Percentiles rank a stretch among this genome's conserved stretches.
Evolutionary conservation across 2,888 invertebrate genomes (phyloP).

Genomic region (Phengaris arion): DNA sequence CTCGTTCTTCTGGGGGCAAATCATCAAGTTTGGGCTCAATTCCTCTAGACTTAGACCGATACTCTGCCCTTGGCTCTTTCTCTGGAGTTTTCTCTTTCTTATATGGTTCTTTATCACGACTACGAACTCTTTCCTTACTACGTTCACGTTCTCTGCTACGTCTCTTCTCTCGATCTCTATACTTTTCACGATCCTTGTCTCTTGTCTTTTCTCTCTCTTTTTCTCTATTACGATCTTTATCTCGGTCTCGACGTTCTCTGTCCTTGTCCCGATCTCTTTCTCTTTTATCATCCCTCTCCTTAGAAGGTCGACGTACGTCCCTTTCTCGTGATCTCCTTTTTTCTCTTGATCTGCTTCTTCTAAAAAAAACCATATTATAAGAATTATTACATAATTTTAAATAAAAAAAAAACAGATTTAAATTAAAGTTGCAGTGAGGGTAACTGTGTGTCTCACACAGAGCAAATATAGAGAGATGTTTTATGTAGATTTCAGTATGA

Average conservation of each 20-base stretch:
- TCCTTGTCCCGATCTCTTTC: slow-evolving; percentile 51
- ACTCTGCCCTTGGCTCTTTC: slow-evolving; percentile 58
- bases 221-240: slow-evolving; percentile 44
- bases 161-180: slow-evolving; percentile 52
- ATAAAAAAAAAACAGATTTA: too few relatives aligned
- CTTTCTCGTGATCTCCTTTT: slow-evolving; percentile 81
- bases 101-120: slow-evolving; percentile 47
- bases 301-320: slow-evolving; percentile 76
- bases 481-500: too few relatives aligned
- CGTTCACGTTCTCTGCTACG: slow-evolving; percentile 49
- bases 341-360: slow-evolving; percentile 69
- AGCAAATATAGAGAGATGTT: too few relatives aligned
- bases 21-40: slow-evolving; percentile 83
- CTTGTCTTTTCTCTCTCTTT: slow-evolving; percentile 53
- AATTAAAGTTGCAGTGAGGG: too few relatives aligned
- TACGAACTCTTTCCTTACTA: slow-evolving; percentile 52
- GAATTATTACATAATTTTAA: background rate
- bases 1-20: slow-evolving; percentile 97
- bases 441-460: too few relatives aligned
- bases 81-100: slow-evolving; percentile 63
- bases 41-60: slow-evolving; percentile 72
- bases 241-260: slow-evolving; percentile 42
- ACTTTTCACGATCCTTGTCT: slow-evolving; percentile 45
- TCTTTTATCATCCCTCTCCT: slow-evolving; percentile 43
- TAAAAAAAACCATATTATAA: slow-evolving; percentile 39